phyloP scores from a whole-genome alignment of 1,140 invertebrate species.

The Conopomorpha cramerella region DNA sequence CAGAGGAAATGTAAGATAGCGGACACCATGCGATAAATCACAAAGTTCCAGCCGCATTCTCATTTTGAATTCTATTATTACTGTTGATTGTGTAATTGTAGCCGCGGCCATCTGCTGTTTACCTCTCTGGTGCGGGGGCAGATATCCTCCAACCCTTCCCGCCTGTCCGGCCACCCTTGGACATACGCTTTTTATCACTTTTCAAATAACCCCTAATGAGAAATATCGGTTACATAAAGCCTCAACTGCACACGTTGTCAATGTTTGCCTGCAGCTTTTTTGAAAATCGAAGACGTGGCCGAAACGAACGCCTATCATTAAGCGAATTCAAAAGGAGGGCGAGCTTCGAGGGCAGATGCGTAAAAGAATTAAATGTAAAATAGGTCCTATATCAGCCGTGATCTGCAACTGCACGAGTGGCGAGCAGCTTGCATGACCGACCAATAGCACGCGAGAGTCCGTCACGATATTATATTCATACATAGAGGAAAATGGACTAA shows the following conservation, averaged over 20 bases:
- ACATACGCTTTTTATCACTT: constrained; percentile 44
- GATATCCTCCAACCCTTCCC: constrained; percentile 35
- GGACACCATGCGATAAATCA: too few relatives aligned
- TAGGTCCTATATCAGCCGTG: constrained; percentile 28
- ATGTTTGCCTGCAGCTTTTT: neutral
- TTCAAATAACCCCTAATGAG: constrained; percentile 43
- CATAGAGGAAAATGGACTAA: too few relatives aligned
- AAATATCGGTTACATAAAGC: constrained; percentile 54
- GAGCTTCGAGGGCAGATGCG: constrained; percentile 23
- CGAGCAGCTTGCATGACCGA: constrained; percentile 31
- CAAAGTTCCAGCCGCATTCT: too few relatives aligned
- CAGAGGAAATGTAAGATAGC: too few relatives aligned
- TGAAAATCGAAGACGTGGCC: too few relatives aligned
- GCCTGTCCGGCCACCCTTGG: constrained; percentile 40
- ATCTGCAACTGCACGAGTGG: constrained; percentile 36
- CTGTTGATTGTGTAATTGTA: constrained; percentile 53
- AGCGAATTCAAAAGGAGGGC: constrained; percentile 4
- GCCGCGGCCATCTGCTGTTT: constrained; percentile 44
- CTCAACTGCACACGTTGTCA: constrained; percentile 12
- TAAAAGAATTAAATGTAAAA: constrained; percentile 26
- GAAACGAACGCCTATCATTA: neutral
- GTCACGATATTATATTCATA: too few relatives aligned
- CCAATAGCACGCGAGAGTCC: too few relatives aligned
- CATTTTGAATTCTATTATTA: constrained; percentile 43
- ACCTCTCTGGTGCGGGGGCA: constrained; percentile 20